Percentiles rank a stretch among this genome's conserved stretches.
Evolutionary conservation across 2,888 invertebrate genomes (phyloP).

Genomic region (Apantesis nais): DNA sequence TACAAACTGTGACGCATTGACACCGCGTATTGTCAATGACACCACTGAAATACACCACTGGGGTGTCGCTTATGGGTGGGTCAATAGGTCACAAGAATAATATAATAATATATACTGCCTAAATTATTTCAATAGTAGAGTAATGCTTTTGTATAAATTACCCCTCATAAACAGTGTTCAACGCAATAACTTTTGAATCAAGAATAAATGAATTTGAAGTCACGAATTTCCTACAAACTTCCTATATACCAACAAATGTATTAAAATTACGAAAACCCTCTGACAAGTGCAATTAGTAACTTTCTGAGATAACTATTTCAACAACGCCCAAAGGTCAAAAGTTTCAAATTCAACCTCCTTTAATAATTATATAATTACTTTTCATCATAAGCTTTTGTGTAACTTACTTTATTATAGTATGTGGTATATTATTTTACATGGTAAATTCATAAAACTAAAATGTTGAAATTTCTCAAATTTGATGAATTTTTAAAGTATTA

Average conservation of each 20-base stretch:
- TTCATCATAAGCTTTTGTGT: background rate
- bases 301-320: background rate
- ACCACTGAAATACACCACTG: no score
- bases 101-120: no score
- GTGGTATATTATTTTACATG: background rate
- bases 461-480: background rate
- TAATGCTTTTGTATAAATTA: no score
- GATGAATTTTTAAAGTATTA: background rate
- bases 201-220: background rate
- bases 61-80: no score
- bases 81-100: background rate
- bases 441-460: background rate
- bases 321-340: background rate
- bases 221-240: background rate
- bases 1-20: no score
- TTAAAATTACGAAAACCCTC: background rate
- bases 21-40: no score
- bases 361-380: background rate
- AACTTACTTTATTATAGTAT: background rate
- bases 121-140: no score
- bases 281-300: background rate
- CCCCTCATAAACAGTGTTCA: background rate
- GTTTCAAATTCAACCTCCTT: background rate
- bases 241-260: background rate
- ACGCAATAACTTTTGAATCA: background rate